Conservation (phyloP, 1,140 invertebrate genomes). For the Agraylea sexmaculata region DNA sequence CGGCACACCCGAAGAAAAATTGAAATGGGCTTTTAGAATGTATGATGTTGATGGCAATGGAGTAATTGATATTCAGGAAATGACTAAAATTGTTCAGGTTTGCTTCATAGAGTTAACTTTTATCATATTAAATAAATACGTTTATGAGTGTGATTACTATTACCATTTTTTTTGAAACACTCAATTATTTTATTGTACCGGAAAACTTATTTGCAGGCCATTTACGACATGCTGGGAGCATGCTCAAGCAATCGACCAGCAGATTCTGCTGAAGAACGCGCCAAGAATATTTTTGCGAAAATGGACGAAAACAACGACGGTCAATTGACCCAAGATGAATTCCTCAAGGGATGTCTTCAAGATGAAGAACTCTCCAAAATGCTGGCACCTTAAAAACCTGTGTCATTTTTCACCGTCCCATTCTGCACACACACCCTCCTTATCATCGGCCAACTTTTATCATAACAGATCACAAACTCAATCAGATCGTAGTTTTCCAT, state of each 20-base stretch:
- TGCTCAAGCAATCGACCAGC: slow-evolving; percentile 86
- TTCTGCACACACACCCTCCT: too few relatives aligned
- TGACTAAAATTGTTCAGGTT: slow-evolving; percentile 90
- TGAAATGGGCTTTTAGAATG: slow-evolving; percentile 99
- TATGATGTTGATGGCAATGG: slow-evolving; percentile 99
- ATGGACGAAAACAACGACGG: slow-evolving; percentile 99
- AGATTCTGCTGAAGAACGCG: slow-evolving; percentile 89
- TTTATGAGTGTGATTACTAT: background rate
- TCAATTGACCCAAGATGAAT: slow-evolving; percentile 95
- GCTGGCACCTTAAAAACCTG: slow-evolving; percentile 70
- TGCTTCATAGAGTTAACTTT: slow-evolving; percentile 18
- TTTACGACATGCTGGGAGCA: slow-evolving; percentile 96
- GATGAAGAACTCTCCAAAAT: slow-evolving; percentile 95
- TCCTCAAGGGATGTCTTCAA: slow-evolving; percentile 96
- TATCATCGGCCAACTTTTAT: too few relatives aligned
- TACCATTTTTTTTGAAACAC: too few relatives aligned
- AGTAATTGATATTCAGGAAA: slow-evolving; percentile 94
- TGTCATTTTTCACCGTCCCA: slow-evolving; percentile 12
- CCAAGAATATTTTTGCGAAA: slow-evolving; percentile 97
- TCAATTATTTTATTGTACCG: slow-evolving; percentile 12
- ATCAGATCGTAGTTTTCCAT: too few relatives aligned
- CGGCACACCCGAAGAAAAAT: slow-evolving; percentile 94
- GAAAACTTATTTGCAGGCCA: slow-evolving; percentile 61
- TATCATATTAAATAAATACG: background rate
- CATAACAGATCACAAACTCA: too few relatives aligned